Evolutionary conservation across 2,888 invertebrate genomes (phyloP), one percentile per base, ranked within the genome.

Genomic region (Psylliodes chrysocephalus): DNA sequence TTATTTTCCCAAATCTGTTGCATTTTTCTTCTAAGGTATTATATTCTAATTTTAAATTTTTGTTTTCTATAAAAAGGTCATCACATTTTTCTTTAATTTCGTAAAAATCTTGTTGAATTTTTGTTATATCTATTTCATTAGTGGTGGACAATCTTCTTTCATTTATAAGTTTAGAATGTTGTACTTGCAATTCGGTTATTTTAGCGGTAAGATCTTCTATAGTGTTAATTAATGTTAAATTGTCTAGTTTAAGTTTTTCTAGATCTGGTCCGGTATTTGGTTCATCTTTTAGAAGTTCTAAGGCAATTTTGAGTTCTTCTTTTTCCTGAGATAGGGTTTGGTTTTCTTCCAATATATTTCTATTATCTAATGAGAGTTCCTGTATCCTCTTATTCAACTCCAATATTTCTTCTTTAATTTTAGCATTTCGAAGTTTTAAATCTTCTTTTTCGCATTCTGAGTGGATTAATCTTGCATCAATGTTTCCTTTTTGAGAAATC

Each of bases 361-460:
- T 73, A 64, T 81, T 79, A 57, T 82, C 81, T 0, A 71, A 63
- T 0, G 75, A 70, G 4, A 81, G 65, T 64, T 79, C 75, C 6
- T 69, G 71, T 38, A 79, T 75, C 49, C 78, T 71, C 49, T 65
- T 55, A 47, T 75, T 72, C 10, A 82, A 65, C 65, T 77, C 76
- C 1, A 64, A 53, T n/a, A 78, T 74, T 71, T 81, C 80, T 44
- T 70, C 57, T 2, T 60, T 60, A 1, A 72, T 46, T 60, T 71
- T 73, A 19, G 66, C 69, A 28, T 59, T 60, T 25, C 66, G 65
- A 6, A 57, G 53, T 60, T 70, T 63, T 12, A 75, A 61, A 7
- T 49, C 54, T 22, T 53, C 61, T 28, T 60, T 69, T 30, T 68
- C 66, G n/a, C 12, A 44, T 30, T 59, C 55, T 6, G 64, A 51